A percentile compares a stretch with the other conserved stretches of the same genome.
Evolutionary conservation across 2,888 invertebrate species (phyloP).

Genomic region (Penaeus monodon): DNA sequence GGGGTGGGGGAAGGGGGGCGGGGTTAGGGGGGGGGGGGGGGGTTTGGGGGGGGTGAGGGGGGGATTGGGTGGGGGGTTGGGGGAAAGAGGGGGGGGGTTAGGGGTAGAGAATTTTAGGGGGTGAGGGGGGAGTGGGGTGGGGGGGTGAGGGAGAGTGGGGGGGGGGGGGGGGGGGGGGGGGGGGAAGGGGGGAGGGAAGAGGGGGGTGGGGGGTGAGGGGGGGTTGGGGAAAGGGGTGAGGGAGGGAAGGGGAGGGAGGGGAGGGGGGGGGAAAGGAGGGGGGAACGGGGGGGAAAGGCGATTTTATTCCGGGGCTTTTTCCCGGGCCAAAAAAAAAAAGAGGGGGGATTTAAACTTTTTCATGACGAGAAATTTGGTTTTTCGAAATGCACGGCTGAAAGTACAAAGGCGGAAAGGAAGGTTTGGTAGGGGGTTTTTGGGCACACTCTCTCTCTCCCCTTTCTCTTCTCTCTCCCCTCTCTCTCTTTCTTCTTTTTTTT

Average conservation of each 20-base stretch:
- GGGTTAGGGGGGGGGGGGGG: not conserved
- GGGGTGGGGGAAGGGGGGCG: not conserved
- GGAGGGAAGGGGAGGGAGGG: not conserved
- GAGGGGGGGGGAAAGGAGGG: not conserved
- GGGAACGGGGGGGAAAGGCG: not conserved
- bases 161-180: not conserved
- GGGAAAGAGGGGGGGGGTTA: not conserved
- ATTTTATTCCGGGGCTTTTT: not conserved
- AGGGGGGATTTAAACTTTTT: too few species aligned
- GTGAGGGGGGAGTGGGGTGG: too few species aligned
- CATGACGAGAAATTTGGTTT: too few species aligned
- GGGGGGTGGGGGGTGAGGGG: too few species aligned
- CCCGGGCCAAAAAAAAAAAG: constrained; percentile 8
- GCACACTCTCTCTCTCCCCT: too few species aligned
- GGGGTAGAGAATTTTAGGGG: not conserved
- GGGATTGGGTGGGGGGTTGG: not conserved
- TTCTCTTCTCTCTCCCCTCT: too few species aligned
- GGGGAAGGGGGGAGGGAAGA: not conserved
- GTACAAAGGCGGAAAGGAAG: too few species aligned
- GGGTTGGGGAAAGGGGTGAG: too few species aligned
- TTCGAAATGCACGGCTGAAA: too few species aligned
- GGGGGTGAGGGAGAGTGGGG: too few species aligned
- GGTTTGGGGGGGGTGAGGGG: too few species aligned
- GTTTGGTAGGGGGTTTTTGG: not conserved
- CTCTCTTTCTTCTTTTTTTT: accelerated